Conservation (phyloP, 2,888 invertebrate genomes). For the Lingula anatina region DNA sequence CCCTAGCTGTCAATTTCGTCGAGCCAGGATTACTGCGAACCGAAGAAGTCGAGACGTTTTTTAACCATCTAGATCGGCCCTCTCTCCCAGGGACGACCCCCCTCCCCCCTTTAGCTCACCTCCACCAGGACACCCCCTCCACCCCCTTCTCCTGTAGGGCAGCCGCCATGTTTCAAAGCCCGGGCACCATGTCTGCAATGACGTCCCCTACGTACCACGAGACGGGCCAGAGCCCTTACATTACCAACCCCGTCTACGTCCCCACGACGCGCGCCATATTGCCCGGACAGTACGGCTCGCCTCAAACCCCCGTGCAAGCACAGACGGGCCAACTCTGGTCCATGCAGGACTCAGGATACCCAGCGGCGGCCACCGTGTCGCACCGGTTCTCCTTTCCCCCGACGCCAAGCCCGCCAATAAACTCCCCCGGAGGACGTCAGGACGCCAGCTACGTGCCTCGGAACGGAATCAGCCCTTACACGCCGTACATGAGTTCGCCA, state of each 20-base stretch:
- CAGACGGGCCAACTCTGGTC: neutral
- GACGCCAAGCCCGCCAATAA: neutral
- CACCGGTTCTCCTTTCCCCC: neutral
- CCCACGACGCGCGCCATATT: neutral
- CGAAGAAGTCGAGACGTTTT: neutral
- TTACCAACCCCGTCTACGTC: neutral
- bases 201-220: neutral
- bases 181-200: no score
- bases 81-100: no score
- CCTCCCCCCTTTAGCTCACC: no score
- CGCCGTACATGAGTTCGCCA: neutral
- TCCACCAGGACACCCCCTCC: no score
- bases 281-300: neutral
- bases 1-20: neutral
- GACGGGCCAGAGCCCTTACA: neutral
- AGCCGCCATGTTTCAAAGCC: no score
- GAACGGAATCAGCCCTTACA: neutral
- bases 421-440: neutral
- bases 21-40: neutral
- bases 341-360: neutral
- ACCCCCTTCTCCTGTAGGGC: no score
- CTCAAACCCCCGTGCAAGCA: neutral
- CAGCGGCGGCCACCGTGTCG: neutral
- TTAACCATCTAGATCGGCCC: neutral
- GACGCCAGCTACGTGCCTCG: neutral